These are phyloP conservation scores for Lepus americanus DNA, from an alignment of 2,113 vertebrate genomes.

Conservation along the genomic window DNA sequence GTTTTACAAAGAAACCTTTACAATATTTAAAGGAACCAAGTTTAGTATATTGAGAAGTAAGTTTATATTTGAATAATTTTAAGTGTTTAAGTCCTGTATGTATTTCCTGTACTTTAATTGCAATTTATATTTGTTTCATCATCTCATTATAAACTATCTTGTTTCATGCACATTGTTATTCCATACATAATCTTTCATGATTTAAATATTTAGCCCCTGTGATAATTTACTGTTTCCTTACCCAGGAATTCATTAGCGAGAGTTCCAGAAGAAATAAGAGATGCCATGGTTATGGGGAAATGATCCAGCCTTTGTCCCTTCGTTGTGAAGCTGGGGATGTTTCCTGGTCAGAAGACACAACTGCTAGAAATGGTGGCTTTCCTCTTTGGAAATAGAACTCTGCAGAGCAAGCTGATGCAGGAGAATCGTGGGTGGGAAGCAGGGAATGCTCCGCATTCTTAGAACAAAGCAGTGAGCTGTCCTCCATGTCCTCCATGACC, in stretches of 20 bases:
- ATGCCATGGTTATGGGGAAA: neutral
- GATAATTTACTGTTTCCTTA: neutral
- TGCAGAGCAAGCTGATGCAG: neutral
- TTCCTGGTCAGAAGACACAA: neutral
- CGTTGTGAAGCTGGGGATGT: slow-evolving; percentile 37
- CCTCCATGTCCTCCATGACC: neutral
- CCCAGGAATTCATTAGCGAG: neutral
- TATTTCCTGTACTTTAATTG: slow-evolving; percentile 9
- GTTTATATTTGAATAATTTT: slow-evolving; percentile 24
- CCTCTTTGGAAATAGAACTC: neutral
- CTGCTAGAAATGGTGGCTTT: neutral
- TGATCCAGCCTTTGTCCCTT: neutral
- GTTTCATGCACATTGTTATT: neutral
- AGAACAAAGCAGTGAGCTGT: neutral
- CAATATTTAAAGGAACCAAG: neutral
- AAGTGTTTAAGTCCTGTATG: neutral
- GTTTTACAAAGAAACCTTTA: slow-evolving; percentile 57
- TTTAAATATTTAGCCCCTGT: slow-evolving; percentile 19
- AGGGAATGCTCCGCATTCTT: neutral
- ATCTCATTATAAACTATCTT: slow-evolving; percentile 46
- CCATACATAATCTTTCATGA: neutral
- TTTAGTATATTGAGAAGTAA: neutral
- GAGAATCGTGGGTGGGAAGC: slow-evolving; percentile 41
- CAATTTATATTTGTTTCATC: neutral
- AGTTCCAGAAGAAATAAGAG: neutral